Evolutionary conservation across 1,140 invertebrate species (phyloP).

Genomic region (Drosophila lacteicornis): DNA sequence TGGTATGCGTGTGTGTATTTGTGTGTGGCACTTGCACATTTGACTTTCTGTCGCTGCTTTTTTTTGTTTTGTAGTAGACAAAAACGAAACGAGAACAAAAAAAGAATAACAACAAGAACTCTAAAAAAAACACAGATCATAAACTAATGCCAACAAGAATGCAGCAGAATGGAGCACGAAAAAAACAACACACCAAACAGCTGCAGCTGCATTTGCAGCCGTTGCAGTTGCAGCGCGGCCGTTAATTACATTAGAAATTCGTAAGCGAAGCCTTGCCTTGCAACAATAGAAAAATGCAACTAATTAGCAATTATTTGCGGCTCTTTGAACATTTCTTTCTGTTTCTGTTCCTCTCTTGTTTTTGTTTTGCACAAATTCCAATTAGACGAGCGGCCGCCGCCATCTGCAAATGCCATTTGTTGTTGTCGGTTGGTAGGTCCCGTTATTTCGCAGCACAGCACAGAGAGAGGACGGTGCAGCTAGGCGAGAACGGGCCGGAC

Average conservation of each 20-base stretch:
- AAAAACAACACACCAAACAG: constrained; percentile 49
- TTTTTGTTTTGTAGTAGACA: background rate
- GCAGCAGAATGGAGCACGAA: constrained; percentile 5
- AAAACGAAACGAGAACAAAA: constrained; percentile 24
- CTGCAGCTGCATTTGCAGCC: constrained; percentile 31
- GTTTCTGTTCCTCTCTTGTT: background rate
- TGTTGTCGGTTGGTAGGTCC: constrained; percentile 58
- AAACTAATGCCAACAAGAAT: constrained; percentile 8
- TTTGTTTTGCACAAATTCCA: constrained; percentile 68
- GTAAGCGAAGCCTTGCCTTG: constrained; percentile 70
- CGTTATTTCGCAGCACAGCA: constrained; percentile 65
- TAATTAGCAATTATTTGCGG: constrained; percentile 76
- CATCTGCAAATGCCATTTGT: constrained; percentile 61
- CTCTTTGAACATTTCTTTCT: constrained; percentile 56
- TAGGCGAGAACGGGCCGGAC: constrained; percentile 2
- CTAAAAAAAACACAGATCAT: constrained; percentile 11
- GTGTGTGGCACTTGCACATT: constrained; percentile 65
- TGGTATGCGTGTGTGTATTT: constrained; percentile 16
- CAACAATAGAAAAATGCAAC: constrained; percentile 57
- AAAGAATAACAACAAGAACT: constrained; percentile 1
- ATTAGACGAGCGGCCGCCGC: constrained; percentile 58
- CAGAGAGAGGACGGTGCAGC: constrained; percentile 11
- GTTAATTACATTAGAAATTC: constrained; percentile 81
- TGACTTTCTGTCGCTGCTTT: constrained; percentile 25
- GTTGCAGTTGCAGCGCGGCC: constrained; percentile 34